These are phyloP conservation scores for Petrosia ficiformis DNA, from an alignment of 37 sponge, comb jelly and placozoan genomes.

Conservation along the genomic window DNA sequence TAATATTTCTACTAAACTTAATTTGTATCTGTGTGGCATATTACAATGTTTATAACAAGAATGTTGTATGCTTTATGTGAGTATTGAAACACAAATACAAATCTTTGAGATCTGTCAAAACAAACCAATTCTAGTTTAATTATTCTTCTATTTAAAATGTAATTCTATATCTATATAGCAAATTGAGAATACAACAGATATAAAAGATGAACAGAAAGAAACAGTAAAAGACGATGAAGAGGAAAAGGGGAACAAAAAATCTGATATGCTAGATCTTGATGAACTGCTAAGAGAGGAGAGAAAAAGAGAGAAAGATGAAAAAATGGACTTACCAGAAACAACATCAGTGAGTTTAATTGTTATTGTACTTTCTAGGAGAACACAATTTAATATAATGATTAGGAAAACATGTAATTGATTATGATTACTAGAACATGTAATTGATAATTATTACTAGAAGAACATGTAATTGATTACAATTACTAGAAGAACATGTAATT, in stretches of 20 bases:
- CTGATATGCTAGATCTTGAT: conserved; percentile 20
- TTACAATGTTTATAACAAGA: no score
- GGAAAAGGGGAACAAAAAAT: not conserved
- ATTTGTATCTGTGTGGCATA: no score
- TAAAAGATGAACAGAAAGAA: not conserved
- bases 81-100: no score
- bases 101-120: not conserved
- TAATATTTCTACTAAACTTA: no score
- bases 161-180: not conserved
- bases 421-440: no score
- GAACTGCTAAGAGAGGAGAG: conserved; percentile 24
- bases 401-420: not conserved
- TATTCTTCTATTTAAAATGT: not conserved
- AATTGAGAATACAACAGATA: not conserved
- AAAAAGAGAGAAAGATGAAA: conserved; percentile 24
- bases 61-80: no score
- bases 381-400: not conserved
- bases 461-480: not conserved
- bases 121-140: not conserved
- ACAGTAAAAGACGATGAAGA: conserved; percentile 9
- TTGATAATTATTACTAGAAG: no score
- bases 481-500: not conserved
- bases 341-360: not conserved
- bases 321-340: not conserved
- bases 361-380: not conserved